Evolutionary conservation across 2,888 invertebrate genomes (phyloP), one percentile per base, ranked within the genome.

Genomic region (Eupithecia abbreviata): DNA sequence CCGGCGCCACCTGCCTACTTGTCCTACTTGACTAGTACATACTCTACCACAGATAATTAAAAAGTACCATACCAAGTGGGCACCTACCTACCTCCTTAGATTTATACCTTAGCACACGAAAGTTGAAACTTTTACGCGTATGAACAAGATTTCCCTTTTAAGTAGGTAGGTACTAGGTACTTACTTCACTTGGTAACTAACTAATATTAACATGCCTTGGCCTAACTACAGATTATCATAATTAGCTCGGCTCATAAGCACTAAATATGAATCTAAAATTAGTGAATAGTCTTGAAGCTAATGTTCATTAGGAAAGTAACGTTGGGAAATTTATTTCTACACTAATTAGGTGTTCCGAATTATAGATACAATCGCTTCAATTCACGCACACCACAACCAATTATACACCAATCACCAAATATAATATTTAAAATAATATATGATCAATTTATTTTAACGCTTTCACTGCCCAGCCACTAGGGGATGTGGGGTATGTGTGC

Each of bases 1-100:
- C 89, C 88, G 92, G 92, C 92, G 92, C 92, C 92, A 88, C 90
- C 90, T 91, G 87, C 91, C 92, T 90, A 90, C 91, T 66, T 71
- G 71, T 71, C 45, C 88, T 86, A 87, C 90, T 90, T 87, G 87
- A 55, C 66, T 72, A 47, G 80, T 15, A 73, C 70, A 3, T 58
- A 58, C 58, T n/a, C 0, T 18, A 58, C 18, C 79, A 80, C 58
- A 65, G 68, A 72, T 68, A 71, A 68, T 42, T n/a, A 3, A 43
- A 70, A 72, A 68, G n/a, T 30, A 42, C 2, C 41, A 15, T 42
- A 42, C 42, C 15, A 2, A 62, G 30, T 62, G 62, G 10, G 10
- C 3, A 18, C 55, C 51, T 55, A 58, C 55, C 9, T 7, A 10
- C 62, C 15, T 68, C 43, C 76, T 66, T 13, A 88, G 89, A 91